A percentile compares a stretch with the other conserved stretches of the same genome.
These are phyloP conservation scores for Xylota sylvarum DNA, from an alignment of 2,888 invertebrate genomes.

Conservation along the genomic window DNA sequence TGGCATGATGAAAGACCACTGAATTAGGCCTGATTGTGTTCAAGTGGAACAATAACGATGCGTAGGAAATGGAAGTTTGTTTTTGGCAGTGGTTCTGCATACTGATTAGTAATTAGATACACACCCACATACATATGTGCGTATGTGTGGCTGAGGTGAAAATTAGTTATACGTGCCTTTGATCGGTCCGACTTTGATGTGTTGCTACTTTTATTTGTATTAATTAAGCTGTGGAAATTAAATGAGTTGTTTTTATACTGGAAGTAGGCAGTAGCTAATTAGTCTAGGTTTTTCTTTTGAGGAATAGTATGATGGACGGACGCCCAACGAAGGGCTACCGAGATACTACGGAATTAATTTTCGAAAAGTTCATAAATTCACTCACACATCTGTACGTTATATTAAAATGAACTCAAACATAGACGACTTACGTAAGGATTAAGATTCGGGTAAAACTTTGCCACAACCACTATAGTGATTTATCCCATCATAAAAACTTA, in stretches of 20 bases:
- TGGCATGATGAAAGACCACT: slow-evolving; percentile 2
- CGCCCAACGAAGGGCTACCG: no score
- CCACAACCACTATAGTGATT: no score
- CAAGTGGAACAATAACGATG: slow-evolving; percentile 18
- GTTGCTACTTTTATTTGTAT: slow-evolving; percentile 3
- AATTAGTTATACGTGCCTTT: slow-evolving; percentile 32
- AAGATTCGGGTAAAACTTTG: no score
- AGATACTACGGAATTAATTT: no score
- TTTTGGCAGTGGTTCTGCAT: slow-evolving; percentile 26
- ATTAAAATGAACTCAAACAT: no score
- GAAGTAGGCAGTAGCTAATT: not conserved
- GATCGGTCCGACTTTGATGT: slow-evolving; percentile 32
- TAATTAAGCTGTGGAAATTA: slow-evolving; percentile 23
- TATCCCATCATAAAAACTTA: no score
- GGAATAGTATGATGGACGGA: no score
- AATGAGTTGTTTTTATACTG: slow-evolving; percentile 7
- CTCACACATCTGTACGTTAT: no score
- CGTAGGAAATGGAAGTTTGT: slow-evolving; percentile 35
- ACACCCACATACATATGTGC: not conserved
- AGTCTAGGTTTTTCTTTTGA: not conserved
- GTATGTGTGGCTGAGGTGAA: slow-evolving; percentile 20
- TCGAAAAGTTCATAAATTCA: no score
- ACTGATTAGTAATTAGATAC: slow-evolving; percentile 60
- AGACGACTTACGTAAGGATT: no score
- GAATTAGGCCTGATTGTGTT: slow-evolving; percentile 16